Evolutionary conservation across 2,888 invertebrate genomes (phyloP), one percentile per base, ranked within the genome.

Genomic region (Podotricha telesiphe): DNA sequence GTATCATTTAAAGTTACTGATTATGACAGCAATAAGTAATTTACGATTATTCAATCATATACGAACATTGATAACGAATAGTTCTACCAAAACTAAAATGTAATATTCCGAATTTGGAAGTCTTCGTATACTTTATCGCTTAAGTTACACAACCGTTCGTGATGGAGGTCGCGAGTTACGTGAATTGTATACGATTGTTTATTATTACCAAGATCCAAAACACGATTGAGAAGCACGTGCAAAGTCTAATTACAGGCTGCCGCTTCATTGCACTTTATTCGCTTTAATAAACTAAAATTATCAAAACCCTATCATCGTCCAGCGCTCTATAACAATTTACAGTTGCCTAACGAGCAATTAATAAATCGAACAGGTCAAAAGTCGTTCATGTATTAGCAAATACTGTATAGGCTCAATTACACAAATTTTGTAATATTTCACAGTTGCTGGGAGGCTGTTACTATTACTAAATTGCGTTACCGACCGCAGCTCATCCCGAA

Each of bases 141-240:
- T 69, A 28, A 62, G 58, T 72, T 71, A 65, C 73, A 61, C 70
- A 74, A 73, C 64, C 50, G 58, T 72, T 75, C 70, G 70, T 71
- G 74, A 87, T 84, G 78, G 84, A 84, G 87, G 86, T 87, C 86
- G 85, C 80, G 80, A 72, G 82, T 86, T 85, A 84, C 85, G 83
- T 84, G 80, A 76, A 71, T 67, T 68, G 73, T 75, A 73, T 77
- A 78, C 78, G 79, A 80, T 78, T 79, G 76, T 80, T 80, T 81
- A 79, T 80, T 78, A 80, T 80, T 78, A 80, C 78, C 73, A 67
- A 65, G 70, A 69, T 72, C 78, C 72, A 75, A 75, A 79, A 78
- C 79, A 79, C 75, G 78, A 75, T 73, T 73, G 74, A 73, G 70
- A 62, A 77, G 73, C 78, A 76, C 78, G 80, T 79, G 78, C 78